phyloP scores from a whole-genome alignment of 2,113 vertebrate genomes.

The Serinus canaria region DNA sequence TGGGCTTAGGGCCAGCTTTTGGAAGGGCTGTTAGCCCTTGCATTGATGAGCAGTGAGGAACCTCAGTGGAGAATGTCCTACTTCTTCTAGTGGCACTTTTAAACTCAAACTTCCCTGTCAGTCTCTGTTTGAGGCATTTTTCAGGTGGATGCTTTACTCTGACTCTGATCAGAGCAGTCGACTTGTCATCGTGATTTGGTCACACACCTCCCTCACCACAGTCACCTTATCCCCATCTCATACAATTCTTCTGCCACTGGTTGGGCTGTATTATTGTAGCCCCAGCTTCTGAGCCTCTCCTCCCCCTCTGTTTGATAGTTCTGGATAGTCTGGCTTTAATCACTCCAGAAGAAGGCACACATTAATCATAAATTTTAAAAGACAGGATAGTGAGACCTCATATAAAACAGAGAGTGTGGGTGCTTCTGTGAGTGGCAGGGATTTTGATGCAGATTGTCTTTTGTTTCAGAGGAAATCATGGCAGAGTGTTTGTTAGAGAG shows the following conservation, averaged over 20 bases:
- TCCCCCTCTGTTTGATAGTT: background rate
- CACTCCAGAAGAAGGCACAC: background rate
- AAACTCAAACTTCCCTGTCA: fast-evolving
- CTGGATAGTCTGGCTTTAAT: background rate
- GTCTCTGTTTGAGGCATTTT: background rate
- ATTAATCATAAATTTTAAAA: background rate
- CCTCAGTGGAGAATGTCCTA: background rate
- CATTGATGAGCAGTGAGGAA: background rate
- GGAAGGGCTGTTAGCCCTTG: background rate
- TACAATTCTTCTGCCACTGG: background rate
- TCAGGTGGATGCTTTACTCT: background rate
- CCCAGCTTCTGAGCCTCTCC: background rate
- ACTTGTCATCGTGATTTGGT: background rate
- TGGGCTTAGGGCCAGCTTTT: background rate
- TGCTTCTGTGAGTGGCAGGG: background rate
- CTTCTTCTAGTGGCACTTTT: background rate
- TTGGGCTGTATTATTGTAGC: background rate
- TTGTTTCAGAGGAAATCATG: background rate
- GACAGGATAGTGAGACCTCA: background rate
- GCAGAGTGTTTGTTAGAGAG: background rate
- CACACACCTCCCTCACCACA: background rate
- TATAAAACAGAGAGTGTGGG: background rate
- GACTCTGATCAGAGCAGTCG: fast-evolving
- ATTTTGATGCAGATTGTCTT: background rate
- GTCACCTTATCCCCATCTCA: background rate